phyloP scores from a whole-genome alignment of 2,888 invertebrate genomes.

The Hymenopus coronatus region DNA sequence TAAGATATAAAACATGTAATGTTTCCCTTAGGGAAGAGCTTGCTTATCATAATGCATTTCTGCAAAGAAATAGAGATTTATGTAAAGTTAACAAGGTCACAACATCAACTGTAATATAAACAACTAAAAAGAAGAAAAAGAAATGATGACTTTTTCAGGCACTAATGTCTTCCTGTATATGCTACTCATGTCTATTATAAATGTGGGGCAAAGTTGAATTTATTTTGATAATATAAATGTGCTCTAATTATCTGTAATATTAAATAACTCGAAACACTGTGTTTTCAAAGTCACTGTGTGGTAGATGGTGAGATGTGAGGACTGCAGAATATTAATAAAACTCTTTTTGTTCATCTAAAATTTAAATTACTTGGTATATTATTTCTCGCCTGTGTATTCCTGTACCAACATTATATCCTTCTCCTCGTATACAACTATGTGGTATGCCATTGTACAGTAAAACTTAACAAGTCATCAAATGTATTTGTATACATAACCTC shows the following conservation, averaged over 20 bases:
- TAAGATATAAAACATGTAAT: not conserved
- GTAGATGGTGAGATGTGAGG: not conserved
- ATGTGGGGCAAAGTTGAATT: constrained; percentile 2
- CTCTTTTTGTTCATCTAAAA: not conserved
- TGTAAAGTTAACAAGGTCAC: not conserved
- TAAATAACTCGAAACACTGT: not conserved
- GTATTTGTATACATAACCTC: no score
- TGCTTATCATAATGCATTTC: not conserved
- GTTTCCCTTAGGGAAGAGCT: not conserved
- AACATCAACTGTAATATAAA: not conserved
- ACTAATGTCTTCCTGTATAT: constrained; percentile 27
- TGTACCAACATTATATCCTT: not conserved
- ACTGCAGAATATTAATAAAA: not conserved
- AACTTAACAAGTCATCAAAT: no score
- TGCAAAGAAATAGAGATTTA: not conserved
- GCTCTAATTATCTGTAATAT: not conserved
- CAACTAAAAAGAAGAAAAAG: not conserved
- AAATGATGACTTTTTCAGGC: not conserved
- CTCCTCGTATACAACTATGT: no score
- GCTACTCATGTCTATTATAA: constrained; percentile 6
- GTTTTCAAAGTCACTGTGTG: not conserved
- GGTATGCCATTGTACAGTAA: no score
- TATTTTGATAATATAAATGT: constrained; percentile 2
- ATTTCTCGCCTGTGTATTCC: not conserved
- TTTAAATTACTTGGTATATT: not conserved